Conservation (phyloP, 2,797 vertebrate genomes). For the Sebastes nivosus region DNA sequence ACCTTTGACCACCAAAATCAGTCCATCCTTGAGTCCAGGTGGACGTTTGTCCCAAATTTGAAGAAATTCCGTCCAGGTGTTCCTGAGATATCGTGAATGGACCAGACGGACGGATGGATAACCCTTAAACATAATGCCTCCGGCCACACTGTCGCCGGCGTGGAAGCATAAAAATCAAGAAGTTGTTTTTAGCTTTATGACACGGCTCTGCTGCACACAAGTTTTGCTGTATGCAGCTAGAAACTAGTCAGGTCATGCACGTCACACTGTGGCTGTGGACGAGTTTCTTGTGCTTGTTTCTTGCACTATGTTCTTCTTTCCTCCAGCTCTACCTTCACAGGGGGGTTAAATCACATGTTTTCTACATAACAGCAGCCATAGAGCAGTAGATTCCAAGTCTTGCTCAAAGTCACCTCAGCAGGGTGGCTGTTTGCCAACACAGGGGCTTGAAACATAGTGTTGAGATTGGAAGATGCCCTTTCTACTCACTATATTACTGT, state of each 20-base stretch:
- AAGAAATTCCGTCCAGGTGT: too few relatives aligned
- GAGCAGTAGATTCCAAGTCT: neutral
- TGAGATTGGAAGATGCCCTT: slow-evolving; percentile 8
- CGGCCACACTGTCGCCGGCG: too few relatives aligned
- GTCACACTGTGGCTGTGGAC: neutral
- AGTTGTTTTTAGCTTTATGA: neutral
- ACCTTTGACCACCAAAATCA: too few relatives aligned
- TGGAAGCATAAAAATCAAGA: neutral
- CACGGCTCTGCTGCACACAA: neutral
- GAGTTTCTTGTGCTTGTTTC: neutral
- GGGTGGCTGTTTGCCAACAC: slow-evolving; percentile 10
- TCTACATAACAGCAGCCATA: neutral
- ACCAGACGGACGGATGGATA: neutral
- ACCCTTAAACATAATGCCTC: neutral
- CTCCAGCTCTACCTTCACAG: neutral
- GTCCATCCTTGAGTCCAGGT: too few relatives aligned
- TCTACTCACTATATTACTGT: neutral
- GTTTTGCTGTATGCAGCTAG: neutral
- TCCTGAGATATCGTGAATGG: too few relatives aligned
- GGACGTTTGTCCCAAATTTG: too few relatives aligned
- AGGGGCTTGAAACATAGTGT: neutral
- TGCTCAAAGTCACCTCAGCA: slow-evolving; percentile 12
- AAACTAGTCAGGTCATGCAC: neutral
- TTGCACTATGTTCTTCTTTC: neutral
- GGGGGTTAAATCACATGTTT: neutral